Evolutionary conservation across 2,797 vertebrate species (phyloP), one percentile per base, ranked within the genome.

Genomic region (Pachyuromys duprasi): DNA sequence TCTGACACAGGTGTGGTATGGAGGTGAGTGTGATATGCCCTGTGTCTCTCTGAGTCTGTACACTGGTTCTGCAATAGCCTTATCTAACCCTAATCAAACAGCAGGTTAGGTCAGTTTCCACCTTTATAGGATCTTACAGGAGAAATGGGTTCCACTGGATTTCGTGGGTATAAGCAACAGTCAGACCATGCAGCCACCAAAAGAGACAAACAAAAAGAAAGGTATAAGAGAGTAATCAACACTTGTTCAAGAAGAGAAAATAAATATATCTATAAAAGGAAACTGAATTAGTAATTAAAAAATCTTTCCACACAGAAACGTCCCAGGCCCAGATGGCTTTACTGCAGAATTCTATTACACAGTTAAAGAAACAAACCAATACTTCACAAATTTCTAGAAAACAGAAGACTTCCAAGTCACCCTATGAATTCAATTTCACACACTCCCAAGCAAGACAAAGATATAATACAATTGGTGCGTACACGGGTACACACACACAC

Each of bases 291-390:
- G 63, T 63, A 80, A 82, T 91, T 93, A 65, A 63, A 74, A 74
- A 94, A 91, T 94, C 75, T 92, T 88, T 45, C 62, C 60, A 90
- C 57, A 93, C 93, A 90, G 33, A 75, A 89, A 95, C 95, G 76
- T 42, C 76, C 12, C 31, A 90, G 45, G 31, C 39, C 78, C 42
- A 90, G 33, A 86, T 45, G 89, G 90, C 2, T 80, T 81, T 28
- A 60, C 81, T 86, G 26, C 14, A 82, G 69, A 91, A 87, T 81
- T 84, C 70, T 36, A 49, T 7, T 76, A 69, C 8, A 75, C 55
- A 17, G 8, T 69, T 91, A 42, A 75, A 76, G 8, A 93, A 81
- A 89, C 6, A 90, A 84, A 79, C 53, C 24, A 78, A 75, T 57
- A 91, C 36, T 84, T 92, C 60, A 90, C 49, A 65, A 65, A 60